Conservation (phyloP, 1,140 invertebrate species). For the Dreissena rostriformis region DNA sequence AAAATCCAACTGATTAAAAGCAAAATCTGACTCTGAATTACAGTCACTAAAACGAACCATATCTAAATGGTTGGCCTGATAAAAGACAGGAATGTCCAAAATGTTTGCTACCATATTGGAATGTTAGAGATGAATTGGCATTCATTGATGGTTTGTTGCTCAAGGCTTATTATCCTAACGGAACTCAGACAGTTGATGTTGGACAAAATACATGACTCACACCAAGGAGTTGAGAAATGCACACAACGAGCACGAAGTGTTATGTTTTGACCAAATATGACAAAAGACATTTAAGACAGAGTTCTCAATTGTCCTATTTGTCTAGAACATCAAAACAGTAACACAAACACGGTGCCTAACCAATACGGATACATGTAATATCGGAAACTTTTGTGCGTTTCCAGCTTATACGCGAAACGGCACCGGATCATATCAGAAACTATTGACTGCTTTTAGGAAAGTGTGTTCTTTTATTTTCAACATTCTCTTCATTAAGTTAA, state of each 20-base stretch:
- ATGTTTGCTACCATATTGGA: slow-evolving; percentile 2
- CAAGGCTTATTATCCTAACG: not conserved
- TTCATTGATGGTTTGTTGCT: slow-evolving; percentile 1
- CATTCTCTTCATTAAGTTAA: too few species aligned
- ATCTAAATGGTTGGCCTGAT: slow-evolving; percentile 13
- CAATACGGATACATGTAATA: too few species aligned
- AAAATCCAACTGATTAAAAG: not conserved
- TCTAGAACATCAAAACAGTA: not conserved
- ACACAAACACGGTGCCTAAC: too few species aligned
- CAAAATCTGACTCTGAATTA: slow-evolving; percentile 8
- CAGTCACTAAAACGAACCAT: not conserved
- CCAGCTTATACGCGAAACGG: too few species aligned
- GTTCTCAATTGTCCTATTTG: not conserved
- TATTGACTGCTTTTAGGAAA: too few species aligned
- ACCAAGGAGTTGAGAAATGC: not conserved
- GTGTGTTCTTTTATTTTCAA: too few species aligned
- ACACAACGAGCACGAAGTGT: not conserved
- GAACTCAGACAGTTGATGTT: too few species aligned
- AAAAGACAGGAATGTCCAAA: slow-evolving; percentile 1
- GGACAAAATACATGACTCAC: too few species aligned
- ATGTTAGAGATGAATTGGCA: slow-evolving; percentile 4
- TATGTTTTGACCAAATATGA: not conserved
- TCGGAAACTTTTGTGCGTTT: too few species aligned
- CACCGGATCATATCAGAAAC: too few species aligned
- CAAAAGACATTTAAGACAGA: not conserved